Evolutionary conservation across 2,797 vertebrate genomes (phyloP).

Genomic region (Leptodactylus fallax): DNA sequence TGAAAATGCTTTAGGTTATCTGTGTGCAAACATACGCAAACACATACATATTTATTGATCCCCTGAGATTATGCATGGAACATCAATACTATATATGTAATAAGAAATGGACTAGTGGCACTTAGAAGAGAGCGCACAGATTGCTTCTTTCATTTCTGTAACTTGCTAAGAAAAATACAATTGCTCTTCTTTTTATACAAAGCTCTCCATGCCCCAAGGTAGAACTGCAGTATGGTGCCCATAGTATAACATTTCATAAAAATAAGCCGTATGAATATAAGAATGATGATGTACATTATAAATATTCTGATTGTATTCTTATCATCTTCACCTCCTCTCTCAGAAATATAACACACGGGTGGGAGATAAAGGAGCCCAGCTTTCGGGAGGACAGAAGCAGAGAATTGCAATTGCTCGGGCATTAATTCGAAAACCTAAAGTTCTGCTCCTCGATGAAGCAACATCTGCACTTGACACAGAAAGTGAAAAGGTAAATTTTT

Average conservation of each 20-base stretch:
- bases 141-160: not conserved
- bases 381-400: slow-evolving; percentile 91
- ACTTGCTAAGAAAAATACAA: not conserved
- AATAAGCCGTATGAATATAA: not conserved
- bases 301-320: not conserved
- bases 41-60: too few species aligned
- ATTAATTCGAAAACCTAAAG: slow-evolving; percentile 83
- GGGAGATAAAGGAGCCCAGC: slow-evolving; percentile 88
- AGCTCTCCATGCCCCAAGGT: not conserved
- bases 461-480: slow-evolving; percentile 90
- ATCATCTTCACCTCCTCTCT: not conserved
- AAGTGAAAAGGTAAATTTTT: slow-evolving; percentile 84
- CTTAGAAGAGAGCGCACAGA: not conserved
- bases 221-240: not conserved
- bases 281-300: not conserved
- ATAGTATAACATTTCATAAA: not conserved
- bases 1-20: too few species aligned
- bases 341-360: slow-evolving; percentile 87
- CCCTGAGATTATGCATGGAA: not conserved
- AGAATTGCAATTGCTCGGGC: slow-evolving; percentile 88
- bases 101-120: not conserved
- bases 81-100: too few species aligned
- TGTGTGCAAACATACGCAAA: too few species aligned
- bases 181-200: not conserved
- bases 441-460: slow-evolving; percentile 90